Evolutionary conservation across 2,797 vertebrate species (phyloP).

Genomic region (Sitta carolinensis): DNA sequence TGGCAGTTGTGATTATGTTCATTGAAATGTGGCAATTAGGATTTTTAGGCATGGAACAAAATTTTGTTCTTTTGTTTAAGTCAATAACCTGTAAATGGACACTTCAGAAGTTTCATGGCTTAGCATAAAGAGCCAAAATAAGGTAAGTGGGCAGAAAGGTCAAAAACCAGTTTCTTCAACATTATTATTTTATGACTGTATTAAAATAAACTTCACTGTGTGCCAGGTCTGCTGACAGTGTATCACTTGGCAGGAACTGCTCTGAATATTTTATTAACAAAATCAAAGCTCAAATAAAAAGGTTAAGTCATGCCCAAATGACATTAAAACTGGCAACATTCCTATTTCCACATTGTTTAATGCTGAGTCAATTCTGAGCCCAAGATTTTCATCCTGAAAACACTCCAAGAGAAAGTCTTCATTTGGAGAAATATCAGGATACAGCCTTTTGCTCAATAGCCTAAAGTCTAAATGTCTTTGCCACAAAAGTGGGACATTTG

Average conservation of each 20-base stretch:
- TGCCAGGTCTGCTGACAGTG: background rate
- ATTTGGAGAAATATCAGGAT: background rate
- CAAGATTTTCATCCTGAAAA: background rate
- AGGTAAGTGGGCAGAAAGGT: background rate
- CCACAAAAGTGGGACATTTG: background rate
- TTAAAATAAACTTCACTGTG: background rate
- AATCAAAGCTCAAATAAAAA: background rate
- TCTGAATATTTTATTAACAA: background rate
- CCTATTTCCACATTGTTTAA: background rate
- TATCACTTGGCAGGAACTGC: background rate
- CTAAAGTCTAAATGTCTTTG: background rate
- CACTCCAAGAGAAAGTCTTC: background rate
- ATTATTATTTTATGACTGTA: background rate
- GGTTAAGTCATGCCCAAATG: background rate
- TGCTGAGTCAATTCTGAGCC: background rate
- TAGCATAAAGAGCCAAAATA: background rate
- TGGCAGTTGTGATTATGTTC: fast-evolving
- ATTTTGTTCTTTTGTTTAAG: background rate
- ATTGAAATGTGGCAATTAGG: background rate
- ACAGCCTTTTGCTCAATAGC: background rate
- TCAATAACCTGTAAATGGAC: background rate
- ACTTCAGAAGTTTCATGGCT: background rate
- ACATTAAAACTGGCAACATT: background rate
- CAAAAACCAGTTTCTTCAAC: background rate
- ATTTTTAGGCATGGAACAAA: background rate